Percentiles rank a stretch among this genome's conserved stretches.
Conservation (phyloP, 2,797 vertebrate genomes). For the Thunnus albacares region DNA sequence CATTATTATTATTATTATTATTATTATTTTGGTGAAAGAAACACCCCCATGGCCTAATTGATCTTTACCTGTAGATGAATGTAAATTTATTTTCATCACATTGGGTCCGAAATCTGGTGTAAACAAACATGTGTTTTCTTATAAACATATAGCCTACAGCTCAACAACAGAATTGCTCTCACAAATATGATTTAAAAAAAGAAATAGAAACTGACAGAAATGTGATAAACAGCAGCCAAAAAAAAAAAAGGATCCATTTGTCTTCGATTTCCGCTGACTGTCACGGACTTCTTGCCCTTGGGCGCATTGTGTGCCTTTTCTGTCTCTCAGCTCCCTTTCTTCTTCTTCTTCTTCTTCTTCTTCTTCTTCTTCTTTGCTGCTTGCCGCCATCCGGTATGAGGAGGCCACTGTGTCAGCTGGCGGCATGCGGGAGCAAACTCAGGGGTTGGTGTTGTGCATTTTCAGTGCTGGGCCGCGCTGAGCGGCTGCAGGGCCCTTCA, state of each 20-base stretch:
- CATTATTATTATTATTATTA: not conserved
- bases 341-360: conserved; percentile 35
- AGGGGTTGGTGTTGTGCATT: conserved; percentile 84
- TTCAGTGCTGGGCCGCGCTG: conserved; percentile 66
- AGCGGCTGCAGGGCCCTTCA: conserved; percentile 55
- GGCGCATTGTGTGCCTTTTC: conserved; percentile 68
- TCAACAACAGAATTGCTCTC: conserved; percentile 70
- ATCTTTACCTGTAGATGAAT: conserved; percentile 44
- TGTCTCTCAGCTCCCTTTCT: conserved; percentile 75
- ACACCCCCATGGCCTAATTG: conserved; percentile 39
- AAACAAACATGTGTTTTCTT: conserved; percentile 73
- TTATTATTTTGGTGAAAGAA: conserved; percentile 50
- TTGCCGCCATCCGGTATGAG: conserved; percentile 67
- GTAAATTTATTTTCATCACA: conserved; percentile 48
- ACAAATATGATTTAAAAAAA: conserved; percentile 66
- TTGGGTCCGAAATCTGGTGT: conserved; percentile 43
- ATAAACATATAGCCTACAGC: conserved; percentile 68
- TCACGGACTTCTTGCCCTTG: conserved; percentile 82
- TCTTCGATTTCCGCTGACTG: conserved; percentile 72
- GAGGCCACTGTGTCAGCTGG: conserved; percentile 84
- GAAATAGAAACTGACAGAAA: conserved; percentile 74
- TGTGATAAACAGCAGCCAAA: conserved; percentile 81
- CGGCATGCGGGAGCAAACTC: conserved; percentile 82
- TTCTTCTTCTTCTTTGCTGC: conserved; percentile 49
- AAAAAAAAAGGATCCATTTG: conserved; percentile 67